These are phyloP conservation scores for Myripristis jacobus DNA, from an alignment of 2,797 vertebrate genomes.

Conservation along the genomic window DNA sequence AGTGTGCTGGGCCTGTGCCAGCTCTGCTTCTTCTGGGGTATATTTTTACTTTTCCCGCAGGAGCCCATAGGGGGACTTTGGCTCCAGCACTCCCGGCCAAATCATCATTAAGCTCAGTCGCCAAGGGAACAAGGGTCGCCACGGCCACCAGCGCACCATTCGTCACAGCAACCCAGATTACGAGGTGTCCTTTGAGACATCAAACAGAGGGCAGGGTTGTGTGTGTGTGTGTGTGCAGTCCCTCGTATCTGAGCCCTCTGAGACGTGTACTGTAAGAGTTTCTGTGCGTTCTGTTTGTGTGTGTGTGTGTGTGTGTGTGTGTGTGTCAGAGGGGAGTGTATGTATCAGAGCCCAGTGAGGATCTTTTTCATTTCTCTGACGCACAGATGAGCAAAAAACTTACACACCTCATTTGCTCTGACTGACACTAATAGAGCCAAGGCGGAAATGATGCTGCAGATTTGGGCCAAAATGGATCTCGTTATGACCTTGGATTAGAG, in stretches of 20 bases:
- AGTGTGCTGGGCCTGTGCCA: conserved; percentile 1
- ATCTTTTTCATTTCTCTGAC: conserved; percentile 57
- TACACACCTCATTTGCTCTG: conserved; percentile 49
- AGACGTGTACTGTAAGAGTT: conserved; percentile 11
- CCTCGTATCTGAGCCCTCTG: conserved; percentile 35
- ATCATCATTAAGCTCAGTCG: conserved; percentile 67
- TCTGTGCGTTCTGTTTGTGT: conserved; percentile 3
- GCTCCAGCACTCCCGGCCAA: conserved; percentile 41
- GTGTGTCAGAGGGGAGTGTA: conserved; percentile 28
- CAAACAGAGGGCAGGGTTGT: conserved; percentile 35
- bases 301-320: conserved; percentile 33
- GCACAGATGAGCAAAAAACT: conserved; percentile 38
- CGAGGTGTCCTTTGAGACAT: conserved; percentile 52
- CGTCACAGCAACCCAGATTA: conserved; percentile 72
- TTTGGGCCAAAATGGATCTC: conserved; percentile 20
- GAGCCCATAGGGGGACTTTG: conserved; percentile 12
- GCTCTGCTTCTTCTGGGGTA: conserved; percentile 4
- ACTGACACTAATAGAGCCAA: conserved; percentile 39
- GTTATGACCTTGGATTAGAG: conserved; percentile 50
- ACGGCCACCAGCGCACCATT: conserved; percentile 61
- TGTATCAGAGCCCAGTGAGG: conserved; percentile 27
- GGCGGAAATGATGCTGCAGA: conserved; percentile 29
- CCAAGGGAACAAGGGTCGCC: conserved; percentile 68
- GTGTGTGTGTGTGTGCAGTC: conserved; percentile 15
- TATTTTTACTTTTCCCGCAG: conserved; percentile 34